Percentiles rank a stretch among this genome's conserved stretches.
Evolutionary conservation across 2,113 vertebrate species (phyloP).

Genomic region (Sapayoa aenigma): DNA sequence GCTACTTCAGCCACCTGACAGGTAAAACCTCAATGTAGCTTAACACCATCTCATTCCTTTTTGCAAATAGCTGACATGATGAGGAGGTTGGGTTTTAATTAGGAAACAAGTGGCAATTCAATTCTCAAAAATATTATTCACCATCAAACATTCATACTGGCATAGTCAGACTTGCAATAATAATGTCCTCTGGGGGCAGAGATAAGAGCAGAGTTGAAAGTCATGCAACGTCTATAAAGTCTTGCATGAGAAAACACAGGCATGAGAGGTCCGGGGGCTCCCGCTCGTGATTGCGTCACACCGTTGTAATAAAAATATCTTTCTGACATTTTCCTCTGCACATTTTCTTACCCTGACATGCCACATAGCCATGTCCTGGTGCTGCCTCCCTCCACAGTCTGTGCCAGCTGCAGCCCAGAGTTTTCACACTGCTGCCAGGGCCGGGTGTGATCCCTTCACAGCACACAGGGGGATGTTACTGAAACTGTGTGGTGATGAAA

Average conservation of each 20-base stretch:
- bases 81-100: not conserved
- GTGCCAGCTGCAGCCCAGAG: not conserved
- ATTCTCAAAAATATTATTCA: not conserved
- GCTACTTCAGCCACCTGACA: not conserved
- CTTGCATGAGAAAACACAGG: not conserved
- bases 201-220: not conserved
- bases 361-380: not conserved
- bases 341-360: not conserved
- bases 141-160: not conserved
- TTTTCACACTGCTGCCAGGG: no score
- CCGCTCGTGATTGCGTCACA: not conserved
- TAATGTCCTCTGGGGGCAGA: not conserved
- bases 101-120: slow-evolving; percentile 8
- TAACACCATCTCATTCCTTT: not conserved
- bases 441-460: not conserved
- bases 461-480: not conserved
- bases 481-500: not conserved
- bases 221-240: not conserved
- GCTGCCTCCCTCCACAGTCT: not conserved
- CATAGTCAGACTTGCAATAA: not conserved
- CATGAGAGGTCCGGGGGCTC: not conserved
- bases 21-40: not conserved
- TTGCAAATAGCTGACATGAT: not conserved
- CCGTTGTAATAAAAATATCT: not conserved
- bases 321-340: not conserved